These are phyloP conservation scores for Bucco capensis DNA, from an alignment of 2,113 vertebrate species.

Conservation along the genomic window DNA sequence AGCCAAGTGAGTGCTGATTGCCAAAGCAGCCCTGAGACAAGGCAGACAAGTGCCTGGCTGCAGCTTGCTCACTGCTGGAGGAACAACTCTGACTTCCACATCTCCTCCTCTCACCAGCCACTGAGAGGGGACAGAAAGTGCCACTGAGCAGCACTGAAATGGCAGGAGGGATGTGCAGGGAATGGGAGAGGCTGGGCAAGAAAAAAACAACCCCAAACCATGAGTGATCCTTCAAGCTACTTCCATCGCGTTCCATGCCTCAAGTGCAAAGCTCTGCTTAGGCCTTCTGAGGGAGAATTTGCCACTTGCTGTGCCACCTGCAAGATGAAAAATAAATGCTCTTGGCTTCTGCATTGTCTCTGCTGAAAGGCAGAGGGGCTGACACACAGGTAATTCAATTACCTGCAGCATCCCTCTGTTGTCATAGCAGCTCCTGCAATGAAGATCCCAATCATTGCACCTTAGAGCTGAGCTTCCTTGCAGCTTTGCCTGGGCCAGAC, in stretches of 20 bases:
- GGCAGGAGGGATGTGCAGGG: accelerated
- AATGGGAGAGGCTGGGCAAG: accelerated
- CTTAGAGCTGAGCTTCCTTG: background rate
- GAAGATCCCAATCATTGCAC: slow-evolving; percentile 29
- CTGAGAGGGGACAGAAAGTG: background rate
- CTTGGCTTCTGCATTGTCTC: slow-evolving; percentile 26
- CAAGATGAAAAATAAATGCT: slow-evolving; percentile 30
- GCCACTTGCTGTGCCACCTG: slow-evolving; percentile 16
- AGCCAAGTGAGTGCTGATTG: background rate
- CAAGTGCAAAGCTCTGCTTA: background rate
- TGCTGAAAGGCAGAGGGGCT: slow-evolving; percentile 14
- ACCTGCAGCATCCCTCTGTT: slow-evolving; percentile 57
- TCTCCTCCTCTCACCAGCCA: background rate
- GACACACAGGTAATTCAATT: slow-evolving; percentile 59
- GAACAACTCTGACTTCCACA: background rate
- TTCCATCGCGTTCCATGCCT: background rate
- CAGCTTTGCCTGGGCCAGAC: background rate
- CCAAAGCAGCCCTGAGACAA: background rate
- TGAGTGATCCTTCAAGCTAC: background rate
- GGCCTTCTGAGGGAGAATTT: slow-evolving; percentile 20
- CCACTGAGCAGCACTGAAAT: background rate
- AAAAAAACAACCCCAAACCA: too few species aligned
- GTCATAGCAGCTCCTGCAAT: slow-evolving; percentile 53
- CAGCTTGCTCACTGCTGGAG: accelerated
- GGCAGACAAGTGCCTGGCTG: accelerated